Conservation (phyloP, 2,113 vertebrate species). For the Phyllostomus hastatus region DNA sequence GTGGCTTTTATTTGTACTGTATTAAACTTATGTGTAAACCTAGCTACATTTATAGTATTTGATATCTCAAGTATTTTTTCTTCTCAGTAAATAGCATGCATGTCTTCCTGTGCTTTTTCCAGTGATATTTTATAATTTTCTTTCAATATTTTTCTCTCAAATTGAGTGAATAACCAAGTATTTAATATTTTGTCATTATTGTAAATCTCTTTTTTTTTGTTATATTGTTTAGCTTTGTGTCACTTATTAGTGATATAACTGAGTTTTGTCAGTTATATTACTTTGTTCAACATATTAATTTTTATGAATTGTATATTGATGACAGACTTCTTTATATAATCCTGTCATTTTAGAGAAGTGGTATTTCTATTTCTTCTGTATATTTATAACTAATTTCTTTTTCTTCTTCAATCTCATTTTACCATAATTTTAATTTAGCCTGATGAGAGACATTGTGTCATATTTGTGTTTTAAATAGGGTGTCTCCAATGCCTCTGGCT, state of each 20-base stretch:
- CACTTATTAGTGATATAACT: constrained; percentile 31
- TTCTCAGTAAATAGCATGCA: constrained; percentile 48
- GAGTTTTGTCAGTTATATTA: constrained; percentile 40
- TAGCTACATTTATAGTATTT: background rate
- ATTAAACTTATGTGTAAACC: constrained; percentile 37
- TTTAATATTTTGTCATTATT: constrained; percentile 51
- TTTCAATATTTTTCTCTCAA: constrained; percentile 45
- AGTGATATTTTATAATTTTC: constrained; percentile 31
- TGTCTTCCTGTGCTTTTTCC: constrained; percentile 39
- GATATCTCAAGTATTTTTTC: constrained; percentile 14
- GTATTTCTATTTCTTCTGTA: constrained; percentile 58
- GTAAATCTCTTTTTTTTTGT: constrained; percentile 43
- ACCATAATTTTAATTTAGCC: constrained; percentile 60
- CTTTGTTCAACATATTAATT: constrained; percentile 53
- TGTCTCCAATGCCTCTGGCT: background rate
- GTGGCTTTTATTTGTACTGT: constrained; percentile 4
- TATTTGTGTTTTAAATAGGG: constrained; percentile 39
- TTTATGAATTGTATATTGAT: constrained; percentile 61
- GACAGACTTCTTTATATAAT: constrained; percentile 27
- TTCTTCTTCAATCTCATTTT: constrained; percentile 54
- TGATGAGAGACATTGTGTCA: constrained; percentile 34
- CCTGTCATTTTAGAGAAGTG: constrained; percentile 35
- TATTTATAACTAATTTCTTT: constrained; percentile 32
- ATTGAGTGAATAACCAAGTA: constrained; percentile 43
- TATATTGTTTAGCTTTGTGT: constrained; percentile 41